Evolutionary conservation across 2,797 vertebrate genomes (phyloP).

Genomic region (Morus bassanus): DNA sequence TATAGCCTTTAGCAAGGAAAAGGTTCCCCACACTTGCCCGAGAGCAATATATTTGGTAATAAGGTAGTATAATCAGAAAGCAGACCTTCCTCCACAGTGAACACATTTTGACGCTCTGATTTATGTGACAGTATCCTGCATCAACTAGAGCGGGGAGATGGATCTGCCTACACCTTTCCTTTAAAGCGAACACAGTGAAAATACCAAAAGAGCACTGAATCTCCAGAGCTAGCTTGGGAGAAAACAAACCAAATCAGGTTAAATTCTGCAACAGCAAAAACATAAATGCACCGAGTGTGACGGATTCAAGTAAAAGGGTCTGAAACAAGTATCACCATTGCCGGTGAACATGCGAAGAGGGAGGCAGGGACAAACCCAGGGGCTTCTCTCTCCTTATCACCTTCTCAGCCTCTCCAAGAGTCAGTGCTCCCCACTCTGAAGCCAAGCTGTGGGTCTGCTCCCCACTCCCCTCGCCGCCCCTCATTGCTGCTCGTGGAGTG

Average conservation of each 20-base stretch:
- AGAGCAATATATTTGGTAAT: conserved; percentile 12
- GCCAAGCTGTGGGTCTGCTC: not conserved
- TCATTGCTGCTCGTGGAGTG: accelerated
- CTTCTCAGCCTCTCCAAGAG: not conserved
- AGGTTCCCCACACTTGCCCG: not conserved
- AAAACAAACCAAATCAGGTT: not conserved
- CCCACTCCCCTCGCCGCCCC: accelerated
- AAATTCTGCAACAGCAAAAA: not conserved
- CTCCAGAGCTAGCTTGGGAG: not conserved
- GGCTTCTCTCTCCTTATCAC: not conserved
- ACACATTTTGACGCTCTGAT: not conserved
- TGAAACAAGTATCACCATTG: not conserved
- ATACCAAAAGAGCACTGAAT: not conserved
- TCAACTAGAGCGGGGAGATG: not conserved
- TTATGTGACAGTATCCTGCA: not conserved
- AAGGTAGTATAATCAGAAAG: conserved; percentile 10
- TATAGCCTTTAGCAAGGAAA: conserved; percentile 23
- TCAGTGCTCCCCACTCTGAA: not conserved
- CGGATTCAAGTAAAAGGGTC: not conserved
- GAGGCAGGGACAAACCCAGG: not conserved
- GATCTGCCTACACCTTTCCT: conserved; percentile 18
- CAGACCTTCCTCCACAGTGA: not conserved
- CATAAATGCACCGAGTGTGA: not conserved
- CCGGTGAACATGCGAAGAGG: not conserved
- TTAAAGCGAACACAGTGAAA: not conserved